A percentile compares a stretch with the other conserved stretches of the same genome.
These are phyloP conservation scores for Gymnoscopelus microlampas DNA, from an alignment of 2,797 vertebrate species.

Conservation along the genomic window DNA sequence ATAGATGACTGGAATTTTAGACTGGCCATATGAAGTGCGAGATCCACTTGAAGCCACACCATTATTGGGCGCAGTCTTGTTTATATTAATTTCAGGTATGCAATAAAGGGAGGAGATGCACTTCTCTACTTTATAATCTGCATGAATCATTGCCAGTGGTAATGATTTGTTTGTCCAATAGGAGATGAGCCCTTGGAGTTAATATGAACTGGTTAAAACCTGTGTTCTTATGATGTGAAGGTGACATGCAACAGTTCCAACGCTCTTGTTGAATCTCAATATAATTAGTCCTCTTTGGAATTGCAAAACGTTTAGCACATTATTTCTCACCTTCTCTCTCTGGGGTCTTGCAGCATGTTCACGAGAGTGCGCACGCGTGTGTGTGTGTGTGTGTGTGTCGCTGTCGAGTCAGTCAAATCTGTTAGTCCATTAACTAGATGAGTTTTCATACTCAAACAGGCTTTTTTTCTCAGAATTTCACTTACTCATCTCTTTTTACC, in stretches of 20 bases:
- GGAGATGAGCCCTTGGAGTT: too few species aligned
- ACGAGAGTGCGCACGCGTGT: slow-evolving; percentile 9
- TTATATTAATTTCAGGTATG: neutral
- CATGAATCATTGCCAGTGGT: too few species aligned
- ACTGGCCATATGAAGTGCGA: too few species aligned
- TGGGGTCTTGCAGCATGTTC: slow-evolving; percentile 14
- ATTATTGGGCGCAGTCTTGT: too few species aligned
- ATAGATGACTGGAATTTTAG: too few species aligned
- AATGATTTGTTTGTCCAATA: too few species aligned
- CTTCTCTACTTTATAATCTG: neutral
- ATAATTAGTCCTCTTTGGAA: slow-evolving; percentile 25
- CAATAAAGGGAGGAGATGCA: neutral
- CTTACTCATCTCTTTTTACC: slow-evolving; percentile 42
- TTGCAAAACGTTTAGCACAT: slow-evolving; percentile 38
- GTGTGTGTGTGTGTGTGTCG: slow-evolving; percentile 21
- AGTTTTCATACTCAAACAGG: slow-evolving; percentile 17
- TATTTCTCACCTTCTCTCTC: slow-evolving; percentile 38
- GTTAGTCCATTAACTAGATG: slow-evolving; percentile 20
- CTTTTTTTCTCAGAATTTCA: slow-evolving; percentile 28
- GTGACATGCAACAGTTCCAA: slow-evolving; percentile 23
- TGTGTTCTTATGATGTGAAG: too few species aligned
- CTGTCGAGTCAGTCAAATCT: neutral
- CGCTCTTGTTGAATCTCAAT: slow-evolving; percentile 21
- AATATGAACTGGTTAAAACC: too few species aligned
- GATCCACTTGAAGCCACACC: too few species aligned